Conservation (phyloP, 2,888 invertebrate species). For the Nemurella pictetii region DNA sequence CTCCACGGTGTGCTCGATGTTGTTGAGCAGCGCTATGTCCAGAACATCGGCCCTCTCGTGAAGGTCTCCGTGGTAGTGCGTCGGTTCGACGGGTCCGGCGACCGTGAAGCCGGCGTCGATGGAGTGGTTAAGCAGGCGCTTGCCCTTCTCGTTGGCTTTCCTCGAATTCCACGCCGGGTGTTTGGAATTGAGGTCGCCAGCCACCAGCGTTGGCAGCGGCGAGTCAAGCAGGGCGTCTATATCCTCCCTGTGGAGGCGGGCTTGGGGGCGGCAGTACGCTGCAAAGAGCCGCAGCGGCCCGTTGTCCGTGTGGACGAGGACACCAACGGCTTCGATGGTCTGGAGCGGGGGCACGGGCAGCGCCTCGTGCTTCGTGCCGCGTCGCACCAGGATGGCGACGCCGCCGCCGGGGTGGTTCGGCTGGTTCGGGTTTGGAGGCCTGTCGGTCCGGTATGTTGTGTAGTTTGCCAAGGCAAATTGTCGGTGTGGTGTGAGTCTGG, state of each 20-base stretch:
- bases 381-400: conserved; percentile 10
- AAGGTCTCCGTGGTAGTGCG: not conserved
- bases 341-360: not conserved
- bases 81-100: conserved; percentile 4
- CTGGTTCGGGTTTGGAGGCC: not conserved
- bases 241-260: not conserved
- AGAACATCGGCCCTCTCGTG: not conserved
- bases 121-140: not conserved
- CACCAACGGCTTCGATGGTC: not conserved
- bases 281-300: not conserved
- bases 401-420: not conserved
- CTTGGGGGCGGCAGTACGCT: not conserved
- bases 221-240: not conserved
- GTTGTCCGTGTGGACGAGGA: not conserved
- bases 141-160: not conserved
- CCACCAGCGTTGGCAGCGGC: not conserved
- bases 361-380: not conserved
- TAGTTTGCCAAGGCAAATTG: not conserved
- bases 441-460: conserved; percentile 9
- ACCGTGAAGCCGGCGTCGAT: not conserved
- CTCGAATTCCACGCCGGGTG: conserved; percentile 10
- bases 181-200: conserved; percentile 21
- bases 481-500: not conserved
- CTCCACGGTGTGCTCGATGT: not conserved
- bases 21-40: conserved; percentile 2